phyloP scores from a whole-genome alignment of 2,888 invertebrate species.

The Drosophila demipolita region DNA sequence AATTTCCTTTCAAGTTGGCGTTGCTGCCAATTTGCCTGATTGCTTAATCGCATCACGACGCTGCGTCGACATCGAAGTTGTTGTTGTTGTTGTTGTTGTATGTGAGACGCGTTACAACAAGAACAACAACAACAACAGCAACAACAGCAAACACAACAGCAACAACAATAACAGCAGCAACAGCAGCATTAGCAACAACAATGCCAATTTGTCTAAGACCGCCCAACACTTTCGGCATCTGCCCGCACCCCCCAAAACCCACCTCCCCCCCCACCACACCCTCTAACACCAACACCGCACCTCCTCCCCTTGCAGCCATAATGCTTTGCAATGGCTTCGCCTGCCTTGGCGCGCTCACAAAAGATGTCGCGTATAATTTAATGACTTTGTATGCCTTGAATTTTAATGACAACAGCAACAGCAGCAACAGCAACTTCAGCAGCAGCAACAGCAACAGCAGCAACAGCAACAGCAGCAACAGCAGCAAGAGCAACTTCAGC shows the following conservation, averaged over 20 bases:
- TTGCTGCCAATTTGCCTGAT: conserved; percentile 80
- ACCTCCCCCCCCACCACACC: not conserved
- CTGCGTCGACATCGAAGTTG: conserved; percentile 35
- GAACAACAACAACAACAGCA: conserved; percentile 32
- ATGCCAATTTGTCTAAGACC: conserved; percentile 55
- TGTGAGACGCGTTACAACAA: conserved; percentile 46
- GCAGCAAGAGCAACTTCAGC: conserved; percentile 42
- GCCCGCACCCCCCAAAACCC: not conserved
- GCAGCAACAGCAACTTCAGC: conserved; percentile 26
- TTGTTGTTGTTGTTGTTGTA: conserved; percentile 24
- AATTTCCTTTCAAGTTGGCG: conserved; percentile 81
- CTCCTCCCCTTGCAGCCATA: not conserved
- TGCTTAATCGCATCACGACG: conserved; percentile 80
- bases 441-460: conserved; percentile 17
- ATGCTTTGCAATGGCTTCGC: conserved; percentile 4
- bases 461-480: conserved; percentile 55
- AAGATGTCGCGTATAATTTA: conserved; percentile 82
- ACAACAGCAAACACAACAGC: conserved; percentile 23
- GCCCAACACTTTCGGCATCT: conserved; percentile 58
- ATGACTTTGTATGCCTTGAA: conserved; percentile 84
- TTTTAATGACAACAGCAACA: conserved; percentile 79
- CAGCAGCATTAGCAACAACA: conserved; percentile 38
- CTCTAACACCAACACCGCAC: conserved; percentile 6
- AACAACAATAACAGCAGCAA: conserved; percentile 29
- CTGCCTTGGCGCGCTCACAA: conserved; percentile 49